Percentiles rank a stretch among this genome's conserved stretches.
Conservation (phyloP, 1,140 invertebrate genomes). For the Drosophila sturtevanti region DNA sequence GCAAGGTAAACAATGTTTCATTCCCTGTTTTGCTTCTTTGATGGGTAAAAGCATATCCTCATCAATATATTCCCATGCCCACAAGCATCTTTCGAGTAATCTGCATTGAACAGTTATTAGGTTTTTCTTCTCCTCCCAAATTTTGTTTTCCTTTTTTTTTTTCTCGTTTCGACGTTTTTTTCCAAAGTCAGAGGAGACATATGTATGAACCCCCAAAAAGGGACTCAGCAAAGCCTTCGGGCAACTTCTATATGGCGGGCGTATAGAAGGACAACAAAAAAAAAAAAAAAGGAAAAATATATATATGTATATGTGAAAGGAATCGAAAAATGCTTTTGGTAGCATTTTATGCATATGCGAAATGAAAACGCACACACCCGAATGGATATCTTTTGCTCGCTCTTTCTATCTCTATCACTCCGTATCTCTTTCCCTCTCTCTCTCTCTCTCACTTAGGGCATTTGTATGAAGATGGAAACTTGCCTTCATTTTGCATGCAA, state of each 20-base stretch:
- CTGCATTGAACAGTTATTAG: constrained; percentile 76
- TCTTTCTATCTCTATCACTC: not conserved
- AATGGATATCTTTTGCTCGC: constrained; percentile 12
- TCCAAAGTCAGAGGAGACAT: constrained; percentile 6
- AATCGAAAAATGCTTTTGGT: constrained; percentile 30
- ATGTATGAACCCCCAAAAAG: constrained; percentile 30
- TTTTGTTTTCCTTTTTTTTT: not conserved
- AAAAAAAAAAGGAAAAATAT: constrained; percentile 28
- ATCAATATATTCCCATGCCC: constrained; percentile 24
- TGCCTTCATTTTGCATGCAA: constrained; percentile 73
- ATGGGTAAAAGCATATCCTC: constrained; percentile 2
- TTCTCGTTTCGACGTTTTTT: not conserved
- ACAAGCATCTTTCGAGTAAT: constrained; percentile 53
- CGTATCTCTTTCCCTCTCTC: not conserved
- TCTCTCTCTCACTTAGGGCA: not conserved
- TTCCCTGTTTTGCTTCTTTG: constrained; percentile 2
- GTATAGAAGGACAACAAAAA: constrained; percentile 17
- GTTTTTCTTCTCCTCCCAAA: constrained; percentile 38
- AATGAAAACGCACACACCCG: constrained; percentile 65
- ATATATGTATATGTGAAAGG: not conserved
- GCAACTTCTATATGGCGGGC: constrained; percentile 7
- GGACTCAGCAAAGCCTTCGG: constrained; percentile 23
- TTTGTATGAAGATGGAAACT: constrained; percentile 11
- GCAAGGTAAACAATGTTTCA: constrained; percentile 45
- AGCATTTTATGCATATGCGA: constrained; percentile 66